Base-by-base conservation (phyloP, 2,888 invertebrate genomes). In the Agriotes lineatus region DNA sequence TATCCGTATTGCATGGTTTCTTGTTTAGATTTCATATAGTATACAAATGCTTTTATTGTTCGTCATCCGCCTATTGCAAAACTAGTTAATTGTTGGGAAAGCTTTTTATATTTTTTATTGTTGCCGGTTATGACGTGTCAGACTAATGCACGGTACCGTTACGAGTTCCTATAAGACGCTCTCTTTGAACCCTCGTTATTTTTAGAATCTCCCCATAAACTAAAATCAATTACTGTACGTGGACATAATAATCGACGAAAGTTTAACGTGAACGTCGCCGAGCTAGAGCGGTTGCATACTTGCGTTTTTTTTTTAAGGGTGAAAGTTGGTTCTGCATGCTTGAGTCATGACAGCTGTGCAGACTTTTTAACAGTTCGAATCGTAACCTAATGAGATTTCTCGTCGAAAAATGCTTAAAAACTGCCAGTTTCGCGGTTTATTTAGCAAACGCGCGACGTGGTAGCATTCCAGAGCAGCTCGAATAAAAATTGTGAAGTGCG, bases 81-180 rank as follows among this genome's bases (percentile, higher is more conserved):
- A 37, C 39, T 12, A 16, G n/a, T 25, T 33, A 20, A 48, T 60
- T 48, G 12, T 14, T 56, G 19, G 19, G 22, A 19, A 35, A 7
- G 4, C 19, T 9, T 39, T 44, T 16, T 45, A 50, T 18, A 12
- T 44, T 64, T 37, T 45, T 64, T 42, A 22, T 45, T 45, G 19
- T 50, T 57, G 42, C 56, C 62, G 50, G 58, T 67, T n/a, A 62
- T 67, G 67, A 67, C 67, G 67, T 67, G 67, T 67, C 67, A 67
- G 50, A 44, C 39, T 16, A 45, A 62, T 12, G 25, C 20, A 19
- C 9, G 25, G 59, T 67, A 57, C 67, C 67, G 67, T 67, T 67
- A 67, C 7, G 33, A 35, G 25, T 59, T 45, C n/a, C 35, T 25
- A 14, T n/a, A 10, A 61, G 37, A 35, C 52, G 60, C 42, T 39